Evolutionary conservation across 2,888 invertebrate species (phyloP), one percentile per base, ranked within the genome.

Genomic region (Cataglyphis rosenhaueri): DNA sequence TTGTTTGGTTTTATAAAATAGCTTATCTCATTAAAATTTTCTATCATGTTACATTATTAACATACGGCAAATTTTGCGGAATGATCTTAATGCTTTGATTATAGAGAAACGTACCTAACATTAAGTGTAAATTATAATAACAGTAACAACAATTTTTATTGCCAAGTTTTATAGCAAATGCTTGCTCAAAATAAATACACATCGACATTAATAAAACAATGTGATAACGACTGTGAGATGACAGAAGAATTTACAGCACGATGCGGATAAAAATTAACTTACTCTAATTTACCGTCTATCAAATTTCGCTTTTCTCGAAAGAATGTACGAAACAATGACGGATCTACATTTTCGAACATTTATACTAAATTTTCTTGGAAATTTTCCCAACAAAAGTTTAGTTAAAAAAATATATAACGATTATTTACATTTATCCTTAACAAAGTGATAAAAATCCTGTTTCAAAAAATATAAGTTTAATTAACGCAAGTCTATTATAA

Each of bases 81-180:
- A 59, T 32, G n/a, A 59, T 68, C 21, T 25, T 44, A 70, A 59
- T 59, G 15, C 61, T 61, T 78, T 73, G 32, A 79, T 79, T 73
- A 35, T 12, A 18, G 29, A 48, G 44, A 68, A 21, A 59, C 66
- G 78, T 70, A 48, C 57, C 78, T 85, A 61, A 79, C 75, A 85
- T 87, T 84, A 76, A 81, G 62, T 84, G 79, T 83, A 68, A 83
- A 81, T 82, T 85, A 76, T 65, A 66, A 61, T 89, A 89, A 89
- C 89, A 87, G 41, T 86, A 89, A 89, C 87, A 89, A 89, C 82
- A 85, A 68, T 89, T 89, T 87, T 35, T 55, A 86, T 87, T 84
- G 75, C 83, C 81, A 48, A 84, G 65, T 82, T 83, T 64, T 35
- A 75, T 64, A 81, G 85, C 83, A 76, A 78, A 52, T 84, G 64